Percentiles rank a stretch among this genome's conserved stretches.
Conservation (phyloP, 2,113 vertebrate genomes). For the Fulica atra region DNA sequence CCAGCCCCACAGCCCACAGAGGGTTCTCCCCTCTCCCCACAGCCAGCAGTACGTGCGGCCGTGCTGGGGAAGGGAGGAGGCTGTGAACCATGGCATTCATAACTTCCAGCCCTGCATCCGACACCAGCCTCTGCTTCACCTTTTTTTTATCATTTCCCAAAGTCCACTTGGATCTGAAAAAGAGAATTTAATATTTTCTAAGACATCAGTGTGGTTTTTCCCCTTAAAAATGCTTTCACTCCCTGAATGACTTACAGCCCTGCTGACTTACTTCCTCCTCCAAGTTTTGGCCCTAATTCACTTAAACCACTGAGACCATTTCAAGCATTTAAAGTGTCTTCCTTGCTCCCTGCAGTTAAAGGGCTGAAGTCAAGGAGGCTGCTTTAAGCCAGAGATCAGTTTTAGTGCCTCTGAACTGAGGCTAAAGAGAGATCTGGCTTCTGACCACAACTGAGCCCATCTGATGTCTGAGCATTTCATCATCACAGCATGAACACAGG, state of each 20-base stretch:
- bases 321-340: not conserved
- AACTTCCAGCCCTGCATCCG: not conserved
- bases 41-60: rapidly evolving
- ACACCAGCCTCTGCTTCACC: not conserved
- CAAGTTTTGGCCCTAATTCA: not conserved
- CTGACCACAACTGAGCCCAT: rapidly evolving
- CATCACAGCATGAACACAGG: not conserved
- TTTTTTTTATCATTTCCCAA: not conserved
- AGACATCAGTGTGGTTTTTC: not conserved
- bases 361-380: not conserved
- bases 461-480: not conserved
- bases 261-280: not conserved
- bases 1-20: not conserved
- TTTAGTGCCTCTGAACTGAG: not conserved
- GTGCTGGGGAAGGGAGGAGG: not conserved
- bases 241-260: not conserved
- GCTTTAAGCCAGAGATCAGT: not conserved
- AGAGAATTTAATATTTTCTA: not conserved
- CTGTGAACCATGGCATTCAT: rapidly evolving
- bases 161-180: not conserved
- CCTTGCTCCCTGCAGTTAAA: not conserved
- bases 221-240: not conserved
- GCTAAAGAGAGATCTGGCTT: not conserved
- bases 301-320: not conserved
- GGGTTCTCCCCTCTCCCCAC: rapidly evolving